Base-by-base conservation (phyloP, 2,797 vertebrate species). In the Channa striata region DNA sequence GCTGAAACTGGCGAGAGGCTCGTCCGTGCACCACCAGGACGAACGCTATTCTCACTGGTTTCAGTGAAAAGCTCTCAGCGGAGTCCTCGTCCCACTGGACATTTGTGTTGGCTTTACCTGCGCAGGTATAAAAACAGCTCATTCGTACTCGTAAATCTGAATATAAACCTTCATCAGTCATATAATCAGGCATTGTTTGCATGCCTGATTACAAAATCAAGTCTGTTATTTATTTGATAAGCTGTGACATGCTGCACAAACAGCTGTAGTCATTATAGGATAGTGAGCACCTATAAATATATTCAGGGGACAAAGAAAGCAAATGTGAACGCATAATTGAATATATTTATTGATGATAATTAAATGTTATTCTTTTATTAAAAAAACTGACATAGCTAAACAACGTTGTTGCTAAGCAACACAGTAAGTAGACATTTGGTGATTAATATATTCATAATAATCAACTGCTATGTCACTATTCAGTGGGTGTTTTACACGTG, bases 51-150 rank as follows among this genome's bases (percentile, higher is more conserved):
- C 96, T 92, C 72, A 99, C 96, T 0, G 97, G 97, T 74, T 96
- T 94, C 5, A 92, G 82, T 0, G 95, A 94, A 85, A 95, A 85
- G 59, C 89, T 95, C 62, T 98, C 97, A 74, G 95, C 90, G 0
- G 96, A 96, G 85, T 99, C 97, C 68, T 99, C 98, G 16, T 99
- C 97, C 97, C 97, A 99, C 80, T 97, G 97, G 4, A 99, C 84
- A 20, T 96, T 99, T 76, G 93, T 95, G 69, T 93, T 98, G 82
- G 96, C 96, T 93, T 99, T 99, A 81, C 97, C 98, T 99, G 89
- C 5, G 68, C 30, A 77, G 30, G 54, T 7, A 53, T 1, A 68
- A 25, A 74, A 8, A 83, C 37, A 19, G 25, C 25, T n/a, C 25
- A 30, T 30, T 30, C 19, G 10, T n/a, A 16, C 4, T 39, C 6